These are phyloP conservation scores for Anthonomus grandis DNA, from an alignment of 1,140 invertebrate genomes.

Conservation along the genomic window DNA sequence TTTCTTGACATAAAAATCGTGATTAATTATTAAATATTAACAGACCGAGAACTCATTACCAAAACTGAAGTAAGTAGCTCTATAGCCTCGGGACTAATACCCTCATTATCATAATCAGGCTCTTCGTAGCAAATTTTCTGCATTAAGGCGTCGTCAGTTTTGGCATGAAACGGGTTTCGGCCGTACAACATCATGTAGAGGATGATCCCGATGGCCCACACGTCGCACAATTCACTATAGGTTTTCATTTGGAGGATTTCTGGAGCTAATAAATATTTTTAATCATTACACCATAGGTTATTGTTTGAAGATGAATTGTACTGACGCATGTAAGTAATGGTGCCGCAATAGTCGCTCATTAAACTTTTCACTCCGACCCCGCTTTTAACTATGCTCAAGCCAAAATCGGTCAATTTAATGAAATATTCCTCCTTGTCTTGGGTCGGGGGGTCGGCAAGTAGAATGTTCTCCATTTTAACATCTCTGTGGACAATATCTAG, in stretches of 20 bases:
- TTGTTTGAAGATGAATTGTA: too few relatives aligned
- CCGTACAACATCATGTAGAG: constrained; percentile 52
- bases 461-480: constrained; percentile 59
- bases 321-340: constrained; percentile 57
- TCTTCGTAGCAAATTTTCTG: constrained; percentile 42
- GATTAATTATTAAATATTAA: not conserved
- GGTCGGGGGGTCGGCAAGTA: constrained; percentile 51
- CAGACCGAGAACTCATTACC: constrained; percentile 8
- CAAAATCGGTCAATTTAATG: constrained; percentile 60
- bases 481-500: constrained; percentile 60
- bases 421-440: constrained; percentile 50
- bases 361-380: constrained; percentile 55
- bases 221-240: constrained; percentile 59
- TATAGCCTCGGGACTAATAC: constrained; percentile 40
- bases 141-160: constrained; percentile 39
- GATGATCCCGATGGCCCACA: constrained; percentile 60
- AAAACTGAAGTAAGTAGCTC: constrained; percentile 52
- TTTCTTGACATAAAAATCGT: constrained; percentile 15
- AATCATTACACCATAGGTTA: not conserved
- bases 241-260: constrained; percentile 56
- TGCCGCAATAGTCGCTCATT: constrained; percentile 57
- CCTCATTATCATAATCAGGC: constrained; percentile 20
- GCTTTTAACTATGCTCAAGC: constrained; percentile 54
- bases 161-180: constrained; percentile 45
- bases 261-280: constrained; percentile 48